Evolutionary conservation across 2,888 invertebrate species (phyloP).

Genomic region (Cephus pygmeus): DNA sequence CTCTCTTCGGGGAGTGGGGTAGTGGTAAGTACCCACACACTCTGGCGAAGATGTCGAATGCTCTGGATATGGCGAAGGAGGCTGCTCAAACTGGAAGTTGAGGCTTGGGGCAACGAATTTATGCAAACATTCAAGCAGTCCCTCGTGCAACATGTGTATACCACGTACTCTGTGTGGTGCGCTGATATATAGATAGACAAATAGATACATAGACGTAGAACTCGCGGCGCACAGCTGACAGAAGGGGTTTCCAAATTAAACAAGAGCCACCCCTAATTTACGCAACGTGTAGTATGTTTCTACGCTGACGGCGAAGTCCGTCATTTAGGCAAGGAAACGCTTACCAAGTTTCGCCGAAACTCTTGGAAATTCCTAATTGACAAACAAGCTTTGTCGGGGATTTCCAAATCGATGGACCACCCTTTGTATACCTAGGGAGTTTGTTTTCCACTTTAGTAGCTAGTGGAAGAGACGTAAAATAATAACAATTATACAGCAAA

Average conservation of each 20-base stretch:
- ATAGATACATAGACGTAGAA: not conserved
- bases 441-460: not conserved
- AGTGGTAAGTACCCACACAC: not conserved
- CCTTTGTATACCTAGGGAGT: not conserved
- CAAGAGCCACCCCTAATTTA: slow-evolving; percentile 54
- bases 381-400: not conserved
- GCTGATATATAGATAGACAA: not conserved
- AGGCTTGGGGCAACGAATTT: slow-evolving; percentile 23
- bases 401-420: not conserved
- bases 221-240: slow-evolving; percentile 32
- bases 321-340: not conserved
- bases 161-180: not conserved
- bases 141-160: slow-evolving; percentile 30
- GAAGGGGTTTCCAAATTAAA: slow-evolving; percentile 54
- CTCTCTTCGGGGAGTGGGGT: not conserved
- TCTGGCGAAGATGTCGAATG: not conserved
- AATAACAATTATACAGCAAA: not conserved
- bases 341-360: not conserved
- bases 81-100: not conserved
- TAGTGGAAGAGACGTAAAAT: not conserved
- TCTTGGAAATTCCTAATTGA: not conserved
- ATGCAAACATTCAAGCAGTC: slow-evolving; percentile 32
- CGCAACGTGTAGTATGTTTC: slow-evolving; percentile 19
- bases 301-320: not conserved
- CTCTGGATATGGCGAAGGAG: not conserved